Conservation (phyloP, 2,888 invertebrate species). For the Tetheella fluctuosa region DNA sequence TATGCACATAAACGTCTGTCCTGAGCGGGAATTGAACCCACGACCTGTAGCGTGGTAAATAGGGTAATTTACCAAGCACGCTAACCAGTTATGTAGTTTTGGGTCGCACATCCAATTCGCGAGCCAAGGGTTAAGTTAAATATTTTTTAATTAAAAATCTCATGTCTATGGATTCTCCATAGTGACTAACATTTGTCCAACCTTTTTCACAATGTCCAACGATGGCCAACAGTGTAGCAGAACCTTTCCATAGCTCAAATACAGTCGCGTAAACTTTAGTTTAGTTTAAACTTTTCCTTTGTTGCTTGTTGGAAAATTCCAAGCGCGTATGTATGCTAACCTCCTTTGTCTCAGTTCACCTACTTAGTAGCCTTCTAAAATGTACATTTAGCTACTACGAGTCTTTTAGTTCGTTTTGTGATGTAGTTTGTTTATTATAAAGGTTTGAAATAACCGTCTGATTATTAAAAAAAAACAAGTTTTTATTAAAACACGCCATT, state of each 20-base stretch:
- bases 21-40: no score
- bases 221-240: not conserved
- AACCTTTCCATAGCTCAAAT: not conserved
- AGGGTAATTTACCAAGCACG: no score
- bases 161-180: no score
- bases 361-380: not conserved
- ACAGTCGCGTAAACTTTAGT: not conserved
- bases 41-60: no score
- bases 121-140: no score
- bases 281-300: conserved; percentile 8
- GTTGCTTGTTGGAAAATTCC: not conserved
- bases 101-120: no score
- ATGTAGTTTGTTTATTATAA: not conserved
- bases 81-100: no score
- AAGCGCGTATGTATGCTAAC: conserved; percentile 3
- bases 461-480: no score
- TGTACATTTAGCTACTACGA: not conserved
- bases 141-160: no score
- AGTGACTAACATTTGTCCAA: not conserved
- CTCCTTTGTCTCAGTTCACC: conserved; percentile 1
- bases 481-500: no score
- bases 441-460: not conserved
- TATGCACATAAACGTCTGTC: no score
- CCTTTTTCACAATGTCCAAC: not conserved
- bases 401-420: not conserved